A percentile compares a stretch with the other conserved stretches of the same genome.
These are phyloP conservation scores for Peromyscus melanophrys DNA, from an alignment of 2,797 vertebrate species.

Conservation along the genomic window DNA sequence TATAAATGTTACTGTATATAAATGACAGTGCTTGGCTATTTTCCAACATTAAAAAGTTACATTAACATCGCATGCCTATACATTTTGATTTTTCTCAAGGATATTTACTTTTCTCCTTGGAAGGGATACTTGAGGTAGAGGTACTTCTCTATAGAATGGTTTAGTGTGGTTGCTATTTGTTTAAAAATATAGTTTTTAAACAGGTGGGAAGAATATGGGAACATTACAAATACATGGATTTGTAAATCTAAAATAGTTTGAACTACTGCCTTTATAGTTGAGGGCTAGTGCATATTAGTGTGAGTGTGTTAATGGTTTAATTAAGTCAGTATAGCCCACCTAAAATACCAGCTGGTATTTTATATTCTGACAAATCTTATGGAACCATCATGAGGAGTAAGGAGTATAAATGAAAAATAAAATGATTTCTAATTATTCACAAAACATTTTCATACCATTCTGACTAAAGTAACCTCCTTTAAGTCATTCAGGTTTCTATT, in stretches of 20 bases:
- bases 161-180: background rate
- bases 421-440: background rate
- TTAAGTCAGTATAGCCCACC: background rate
- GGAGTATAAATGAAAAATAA: background rate
- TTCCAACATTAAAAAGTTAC: background rate
- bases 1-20: background rate
- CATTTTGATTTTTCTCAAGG: background rate
- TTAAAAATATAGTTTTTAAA: background rate
- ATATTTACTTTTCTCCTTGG: background rate
- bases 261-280: background rate
- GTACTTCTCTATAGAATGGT: background rate
- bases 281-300: background rate
- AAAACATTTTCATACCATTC: slow-evolving; percentile 5
- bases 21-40: background rate
- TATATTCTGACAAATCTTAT: background rate
- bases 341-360: background rate
- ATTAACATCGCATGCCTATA: background rate
- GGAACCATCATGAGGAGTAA: background rate
- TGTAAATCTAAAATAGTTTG: background rate
- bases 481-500: background rate
- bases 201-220: background rate
- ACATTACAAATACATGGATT: background rate
- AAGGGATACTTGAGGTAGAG: background rate
- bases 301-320: background rate
- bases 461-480: background rate